A percentile compares a stretch with the other conserved stretches of the same genome.
Conservation (phyloP, 2,888 invertebrate genomes). For the Amblyjoppa proteus region DNA sequence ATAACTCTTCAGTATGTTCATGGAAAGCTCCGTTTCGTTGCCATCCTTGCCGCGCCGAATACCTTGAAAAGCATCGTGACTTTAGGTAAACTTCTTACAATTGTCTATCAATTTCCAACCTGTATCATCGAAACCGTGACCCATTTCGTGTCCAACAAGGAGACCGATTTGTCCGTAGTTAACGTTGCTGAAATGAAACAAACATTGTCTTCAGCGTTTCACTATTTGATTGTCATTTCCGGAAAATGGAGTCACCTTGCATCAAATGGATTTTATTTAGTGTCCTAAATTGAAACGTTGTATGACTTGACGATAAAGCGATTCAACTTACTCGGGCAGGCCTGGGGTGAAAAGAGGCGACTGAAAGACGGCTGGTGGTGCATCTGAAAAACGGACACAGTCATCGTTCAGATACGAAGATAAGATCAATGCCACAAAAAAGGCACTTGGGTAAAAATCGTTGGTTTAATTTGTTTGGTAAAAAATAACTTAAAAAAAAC, state of each 20-base stretch:
- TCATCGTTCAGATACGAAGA: no score
- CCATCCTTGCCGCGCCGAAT: constrained; percentile 42
- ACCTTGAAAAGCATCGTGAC: neutral
- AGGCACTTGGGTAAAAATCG: neutral
- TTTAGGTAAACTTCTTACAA: neutral
- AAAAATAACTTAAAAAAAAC: neutral
- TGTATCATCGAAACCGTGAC: constrained; percentile 65
- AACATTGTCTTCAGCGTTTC: neutral
- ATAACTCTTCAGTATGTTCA: constrained; percentile 46
- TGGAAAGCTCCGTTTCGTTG: constrained; percentile 42
- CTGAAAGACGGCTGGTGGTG: constrained; percentile 70
- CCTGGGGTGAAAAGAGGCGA: constrained; percentile 65
- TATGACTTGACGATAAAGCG: neutral
- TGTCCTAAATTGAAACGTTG: neutral
- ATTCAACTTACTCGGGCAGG: constrained; percentile 75
- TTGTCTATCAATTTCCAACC: constrained; percentile 30
- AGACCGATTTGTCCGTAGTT: constrained; percentile 67
- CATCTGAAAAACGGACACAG: constrained; percentile 37
- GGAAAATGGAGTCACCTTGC: no score
- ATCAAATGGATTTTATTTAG: neutral
- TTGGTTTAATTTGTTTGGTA: neutral
- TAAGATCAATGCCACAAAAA: neutral
- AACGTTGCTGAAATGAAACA: constrained; percentile 49
- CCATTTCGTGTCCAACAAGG: constrained; percentile 68
- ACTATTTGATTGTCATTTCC: no score